A percentile compares a stretch with the other conserved stretches of the same genome.
phyloP scores from a whole-genome alignment of 2,113 vertebrate genomes.

The rabbit (Oryctolagus cuniculus) region DNA sequence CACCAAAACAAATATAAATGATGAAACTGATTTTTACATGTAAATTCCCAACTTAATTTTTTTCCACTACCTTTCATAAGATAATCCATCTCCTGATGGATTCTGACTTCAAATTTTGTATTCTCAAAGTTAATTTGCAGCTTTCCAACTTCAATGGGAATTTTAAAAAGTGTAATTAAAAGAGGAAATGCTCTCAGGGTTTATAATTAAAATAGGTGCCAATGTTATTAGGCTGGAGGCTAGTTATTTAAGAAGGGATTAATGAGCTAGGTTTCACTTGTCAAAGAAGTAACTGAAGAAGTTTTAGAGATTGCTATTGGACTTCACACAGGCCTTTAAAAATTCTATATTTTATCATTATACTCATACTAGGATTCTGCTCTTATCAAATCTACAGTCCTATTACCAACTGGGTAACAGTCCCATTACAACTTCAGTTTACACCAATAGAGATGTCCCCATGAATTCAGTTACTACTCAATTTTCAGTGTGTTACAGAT shows the following conservation, averaged over 20 bases:
- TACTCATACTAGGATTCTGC: not conserved
- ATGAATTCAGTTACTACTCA: not conserved
- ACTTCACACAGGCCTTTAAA: conserved; percentile 36
- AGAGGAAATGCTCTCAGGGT: conserved; percentile 70
- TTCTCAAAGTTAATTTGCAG: conserved; percentile 73
- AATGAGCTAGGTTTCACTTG: conserved; percentile 72
- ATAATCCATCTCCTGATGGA: conserved; percentile 51
- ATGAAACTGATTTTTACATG: conserved; percentile 9
- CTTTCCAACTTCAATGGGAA: conserved; percentile 65
- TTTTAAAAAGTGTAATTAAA: conserved; percentile 79
- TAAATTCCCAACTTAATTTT: conserved; percentile 48
- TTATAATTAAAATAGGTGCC: conserved; percentile 79
- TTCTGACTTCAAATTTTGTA: conserved; percentile 66
- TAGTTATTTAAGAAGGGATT: conserved; percentile 77
- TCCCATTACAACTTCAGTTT: conserved; percentile 27
- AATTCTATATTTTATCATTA: not conserved
- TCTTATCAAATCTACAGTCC: conserved; percentile 31
- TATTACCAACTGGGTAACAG: not conserved
- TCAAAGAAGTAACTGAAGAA: conserved; percentile 60
- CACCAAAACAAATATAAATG: conserved; percentile 1
- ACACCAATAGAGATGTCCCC: not conserved
- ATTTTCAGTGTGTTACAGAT: not conserved
- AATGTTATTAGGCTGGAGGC: conserved; percentile 60
- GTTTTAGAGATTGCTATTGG: conserved; percentile 31
- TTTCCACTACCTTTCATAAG: conserved; percentile 20